phyloP scores from a whole-genome alignment of 2,888 invertebrate genomes.

The Agriopis aurantiaria region DNA sequence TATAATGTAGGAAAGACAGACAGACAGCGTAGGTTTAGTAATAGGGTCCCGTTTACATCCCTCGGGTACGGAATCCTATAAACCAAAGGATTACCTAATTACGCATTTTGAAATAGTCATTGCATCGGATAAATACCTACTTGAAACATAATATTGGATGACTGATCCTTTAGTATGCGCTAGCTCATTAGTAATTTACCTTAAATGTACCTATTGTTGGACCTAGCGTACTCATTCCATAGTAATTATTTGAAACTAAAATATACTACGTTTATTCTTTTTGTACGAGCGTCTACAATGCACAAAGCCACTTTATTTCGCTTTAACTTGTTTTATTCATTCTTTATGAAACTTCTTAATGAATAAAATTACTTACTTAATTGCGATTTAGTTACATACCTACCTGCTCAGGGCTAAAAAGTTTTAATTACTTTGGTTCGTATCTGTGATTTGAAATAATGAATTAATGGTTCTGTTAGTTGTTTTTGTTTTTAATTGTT shows the following conservation, averaged over 20 bases:
- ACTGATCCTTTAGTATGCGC: too few relatives aligned
- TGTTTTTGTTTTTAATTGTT: constrained; percentile 4
- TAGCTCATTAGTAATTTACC: too few relatives aligned
- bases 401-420: neutral
- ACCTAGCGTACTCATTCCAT: too few relatives aligned
- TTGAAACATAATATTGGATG: too few relatives aligned
- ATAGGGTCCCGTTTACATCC: too few relatives aligned
- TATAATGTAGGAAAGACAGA: too few relatives aligned
- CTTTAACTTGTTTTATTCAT: neutral
- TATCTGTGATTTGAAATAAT: constrained; percentile 22
- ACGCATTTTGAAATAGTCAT: too few relatives aligned
- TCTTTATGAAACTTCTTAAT: neutral
- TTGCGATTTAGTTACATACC: constrained; percentile 9
- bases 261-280: neutral
- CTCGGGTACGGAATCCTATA: too few relatives aligned
- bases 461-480: constrained; percentile 17
- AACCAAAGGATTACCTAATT: too few relatives aligned
- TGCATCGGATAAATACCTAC: too few relatives aligned
- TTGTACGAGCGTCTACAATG: neutral
- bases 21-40: too few relatives aligned
- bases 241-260: neutral
- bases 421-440: constrained; percentile 16
- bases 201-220: too few relatives aligned
- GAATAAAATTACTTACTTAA: constrained; percentile 3
- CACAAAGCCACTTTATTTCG: neutral